Base-by-base conservation (phyloP, 2,797 vertebrate genomes). In the Danio choprae region DNA sequence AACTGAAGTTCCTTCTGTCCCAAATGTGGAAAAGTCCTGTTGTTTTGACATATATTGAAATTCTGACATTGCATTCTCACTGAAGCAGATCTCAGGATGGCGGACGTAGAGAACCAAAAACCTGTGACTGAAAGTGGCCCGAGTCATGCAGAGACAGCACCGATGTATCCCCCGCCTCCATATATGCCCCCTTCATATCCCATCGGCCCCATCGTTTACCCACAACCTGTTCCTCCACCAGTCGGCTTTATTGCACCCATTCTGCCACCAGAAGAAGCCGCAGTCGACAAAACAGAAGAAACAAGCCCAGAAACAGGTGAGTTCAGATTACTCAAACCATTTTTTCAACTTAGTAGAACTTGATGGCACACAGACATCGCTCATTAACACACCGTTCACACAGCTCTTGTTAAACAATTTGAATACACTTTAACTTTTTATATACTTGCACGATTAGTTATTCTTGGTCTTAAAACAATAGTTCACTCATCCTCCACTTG, bases 1-100 rank as follows among this genome's bases (percentile, higher is more conserved):
- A 0, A 12, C 13, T 4, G 16, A 41, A 44, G 9, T 48, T 3
- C 20, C 41, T n/a, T 48, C n/a, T 36, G 43, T 8, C 6, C 11
- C 13, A n/a, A 9, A 29, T 50, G 15, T 20, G 12, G 8, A 18
- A 50, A 50, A 4, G 13, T 65, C 72, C 75, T 72, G 7, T 9
- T 29, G 11, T 64, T 20, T 59, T 55, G 9, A 9, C 58, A 53
- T 22, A 29, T 29, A 29, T 29, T 29, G 29, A 29, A 29, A 29
- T 29, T 53, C 44, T 22, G 12, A 59, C 53, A 41, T 18, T 4
- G 0, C 6, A n/a, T 16, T 51, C 48, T 0, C 4, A 50, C 18
- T 46, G 36, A 43, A 65, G 38, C 40, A 55, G 18, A 44, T 72
- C 59, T 81, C 84, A 92, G 74, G 22, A 93, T 90, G 90, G 68